Evolutionary conservation across 2,113 vertebrate species (phyloP).

Genomic region (Gallinago jamesoni): DNA sequence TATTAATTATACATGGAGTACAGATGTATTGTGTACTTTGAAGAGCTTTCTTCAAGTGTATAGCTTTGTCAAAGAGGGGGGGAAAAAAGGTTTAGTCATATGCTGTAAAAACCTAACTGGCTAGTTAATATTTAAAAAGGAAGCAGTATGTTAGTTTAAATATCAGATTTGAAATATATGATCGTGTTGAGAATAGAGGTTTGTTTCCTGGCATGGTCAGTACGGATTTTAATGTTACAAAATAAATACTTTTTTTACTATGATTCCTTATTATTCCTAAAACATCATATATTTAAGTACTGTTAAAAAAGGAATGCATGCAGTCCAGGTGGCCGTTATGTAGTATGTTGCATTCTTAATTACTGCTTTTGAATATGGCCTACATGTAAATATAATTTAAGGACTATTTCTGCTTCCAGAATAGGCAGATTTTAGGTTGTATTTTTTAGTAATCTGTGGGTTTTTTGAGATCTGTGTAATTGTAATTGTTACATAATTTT

Average conservation of each 20-base stretch:
- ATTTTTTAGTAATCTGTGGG: neutral
- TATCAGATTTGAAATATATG: neutral
- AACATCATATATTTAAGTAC: neutral
- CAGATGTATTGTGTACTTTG: neutral
- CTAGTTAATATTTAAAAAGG: neutral
- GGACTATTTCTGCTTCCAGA: neutral
- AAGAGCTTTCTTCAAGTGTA: neutral
- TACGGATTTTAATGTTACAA: neutral
- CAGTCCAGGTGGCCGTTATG: accelerated
- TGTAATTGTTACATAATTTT: neutral
- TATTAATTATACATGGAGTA: neutral
- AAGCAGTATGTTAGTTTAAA: neutral
- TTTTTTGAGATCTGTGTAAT: neutral
- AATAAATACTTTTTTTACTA: neutral
- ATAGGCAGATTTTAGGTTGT: neutral
- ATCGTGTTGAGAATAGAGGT: neutral
- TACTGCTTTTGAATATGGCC: neutral
- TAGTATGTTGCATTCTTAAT: neutral
- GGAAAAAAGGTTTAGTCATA: neutral
- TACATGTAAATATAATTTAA: neutral
- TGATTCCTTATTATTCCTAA: neutral
- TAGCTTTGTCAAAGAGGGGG: neutral
- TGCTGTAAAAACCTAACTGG: neutral
- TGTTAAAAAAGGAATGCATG: neutral
- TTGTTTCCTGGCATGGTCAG: neutral